Base-by-base conservation (phyloP, 2,113 vertebrate species). In the Hyla sarda region DNA sequence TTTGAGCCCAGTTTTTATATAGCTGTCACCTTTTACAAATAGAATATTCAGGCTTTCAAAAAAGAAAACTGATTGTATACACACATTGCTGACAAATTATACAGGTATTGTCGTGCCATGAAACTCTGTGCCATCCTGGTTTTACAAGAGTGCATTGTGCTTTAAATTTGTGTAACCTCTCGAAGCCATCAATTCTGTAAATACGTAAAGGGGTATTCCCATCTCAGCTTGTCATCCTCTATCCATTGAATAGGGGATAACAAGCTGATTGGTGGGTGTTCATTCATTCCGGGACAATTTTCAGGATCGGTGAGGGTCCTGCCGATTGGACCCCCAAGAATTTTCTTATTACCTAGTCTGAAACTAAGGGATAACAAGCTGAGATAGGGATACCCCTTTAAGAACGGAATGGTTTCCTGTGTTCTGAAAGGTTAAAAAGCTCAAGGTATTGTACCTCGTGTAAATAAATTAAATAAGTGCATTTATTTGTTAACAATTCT, bases 391-490 rank as follows among this genome's bases (percentile, higher is more conserved):
- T n/a, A n/a, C n/a, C n/a, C n/a, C n/a, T n/a, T n/a, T n/a, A n/a
- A n/a, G 12, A 28, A 56, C 21, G 0, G 1, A 25, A 23, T 25
- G 19, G 12, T 65, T 47, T 72, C 7, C 21, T 56, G 3, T 16
- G 47, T 5, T 58, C 25, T 21, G 17, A 72, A 23, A 47, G 78
- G 54, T 80, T 80, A 37, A 58, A 69, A 83, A 75, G 67, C 50
- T 23, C 32, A 83, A 83, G 52, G 69, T 83, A 71, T 83, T 60
- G 60, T 83, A 83, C 82, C 67, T 83, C 69, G 14, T 83, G 82
- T 83, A 74, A 37, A 83, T 60, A 74, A 74, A 52, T 54, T n/a
- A n/a, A 23, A 37, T 25, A 56, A 83, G 32, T 72, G 21, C 52
- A 74, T 83, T 82, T 19, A 69, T 82, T 72, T 71, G 56, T 62